phyloP scores from a whole-genome alignment of 2,888 invertebrate species.

The Allacma fusca region DNA sequence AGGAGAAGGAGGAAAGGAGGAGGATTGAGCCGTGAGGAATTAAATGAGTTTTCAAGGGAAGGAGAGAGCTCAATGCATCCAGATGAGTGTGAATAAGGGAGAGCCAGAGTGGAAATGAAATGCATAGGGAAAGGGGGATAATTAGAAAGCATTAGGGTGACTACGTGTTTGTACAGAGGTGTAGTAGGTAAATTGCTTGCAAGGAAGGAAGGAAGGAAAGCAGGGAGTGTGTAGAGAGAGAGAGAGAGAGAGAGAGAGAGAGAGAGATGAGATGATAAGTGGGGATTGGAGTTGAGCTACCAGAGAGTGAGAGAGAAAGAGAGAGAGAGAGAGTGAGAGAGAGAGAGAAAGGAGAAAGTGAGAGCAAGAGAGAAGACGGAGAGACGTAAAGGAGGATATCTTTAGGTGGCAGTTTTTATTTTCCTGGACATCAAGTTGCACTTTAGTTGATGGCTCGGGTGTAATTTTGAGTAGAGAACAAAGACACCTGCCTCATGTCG shows the following conservation, averaged over 20 bases:
- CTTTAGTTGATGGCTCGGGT: conserved; percentile 61
- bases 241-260: conserved; percentile 27
- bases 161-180: conserved; percentile 20
- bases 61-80: background rate
- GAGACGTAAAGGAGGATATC: conserved; percentile 42
- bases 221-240: background rate
- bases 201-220: conserved; percentile 16
- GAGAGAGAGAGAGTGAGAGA: background rate
- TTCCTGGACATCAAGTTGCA: conserved; percentile 62
- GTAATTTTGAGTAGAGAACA: conserved; percentile 62
- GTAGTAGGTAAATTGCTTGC: conserved; percentile 25
- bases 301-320: background rate
- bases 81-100: background rate
- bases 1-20: background rate
- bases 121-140: conserved; percentile 42
- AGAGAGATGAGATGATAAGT: conserved; percentile 48
- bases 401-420: conserved; percentile 59
- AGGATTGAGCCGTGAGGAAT: background rate
- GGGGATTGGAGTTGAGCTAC: conserved; percentile 45
- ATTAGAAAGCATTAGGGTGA: conserved; percentile 49
- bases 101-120: conserved; percentile 27
- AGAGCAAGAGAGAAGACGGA: conserved; percentile 44
- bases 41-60: conserved; percentile 9
- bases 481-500: conserved; percentile 61
- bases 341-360: no score